These are phyloP conservation scores for Oxycera nigricornis DNA, from an alignment of 2,888 invertebrate species.

Conservation along the genomic window DNA sequence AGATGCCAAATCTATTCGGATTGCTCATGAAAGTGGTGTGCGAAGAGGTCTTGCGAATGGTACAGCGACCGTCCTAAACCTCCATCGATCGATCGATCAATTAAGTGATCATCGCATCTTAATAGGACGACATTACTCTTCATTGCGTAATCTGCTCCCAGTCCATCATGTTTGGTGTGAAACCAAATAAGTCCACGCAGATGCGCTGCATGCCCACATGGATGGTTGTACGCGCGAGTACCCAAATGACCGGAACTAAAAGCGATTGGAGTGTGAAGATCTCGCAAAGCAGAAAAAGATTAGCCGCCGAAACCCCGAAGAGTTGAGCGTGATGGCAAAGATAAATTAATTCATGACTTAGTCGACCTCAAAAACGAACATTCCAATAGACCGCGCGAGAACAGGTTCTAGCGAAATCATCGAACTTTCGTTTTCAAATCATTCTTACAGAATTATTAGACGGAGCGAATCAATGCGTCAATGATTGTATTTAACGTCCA, in stretches of 20 bases:
- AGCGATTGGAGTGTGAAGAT: too few species aligned
- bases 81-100: not conserved
- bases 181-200: too few species aligned
- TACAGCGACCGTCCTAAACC: not conserved
- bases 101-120: constrained; percentile 23
- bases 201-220: too few species aligned
- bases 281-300: too few species aligned
- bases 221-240: too few species aligned
- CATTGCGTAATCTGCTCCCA: constrained; percentile 8
- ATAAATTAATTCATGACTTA: not conserved
- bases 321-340: too few species aligned
- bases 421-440: constrained; percentile 33
- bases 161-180: not conserved
- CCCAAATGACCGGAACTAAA: too few species aligned
- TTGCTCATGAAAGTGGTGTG: not conserved
- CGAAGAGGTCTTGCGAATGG: not conserved
- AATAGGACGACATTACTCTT: constrained; percentile 27
- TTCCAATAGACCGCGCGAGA: not conserved
- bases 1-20: constrained; percentile 21
- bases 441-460: not conserved
- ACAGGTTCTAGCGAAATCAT: constrained; percentile 25
- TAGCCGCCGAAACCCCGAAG: too few species aligned
- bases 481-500: too few species aligned
- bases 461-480: too few species aligned
- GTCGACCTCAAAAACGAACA: not conserved